A percentile compares a stretch with the other conserved stretches of the same genome.
These are phyloP conservation scores for Pelobates fuscus DNA, from an alignment of 2,113 vertebrate species.

Conservation along the genomic window DNA sequence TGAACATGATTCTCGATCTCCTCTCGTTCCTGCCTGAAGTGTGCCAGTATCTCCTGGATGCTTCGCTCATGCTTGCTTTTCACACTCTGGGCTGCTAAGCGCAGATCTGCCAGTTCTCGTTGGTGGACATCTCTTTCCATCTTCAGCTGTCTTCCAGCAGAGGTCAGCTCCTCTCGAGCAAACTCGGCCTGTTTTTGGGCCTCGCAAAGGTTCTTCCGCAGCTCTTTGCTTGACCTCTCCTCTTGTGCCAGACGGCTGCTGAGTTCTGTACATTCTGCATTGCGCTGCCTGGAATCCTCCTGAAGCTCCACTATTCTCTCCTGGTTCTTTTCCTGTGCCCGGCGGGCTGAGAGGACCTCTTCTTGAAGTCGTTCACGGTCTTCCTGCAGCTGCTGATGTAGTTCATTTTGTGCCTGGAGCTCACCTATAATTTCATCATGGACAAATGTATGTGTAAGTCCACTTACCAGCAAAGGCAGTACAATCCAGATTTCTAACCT, in stretches of 20 bases:
- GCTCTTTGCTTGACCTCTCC: slow-evolving; percentile 73
- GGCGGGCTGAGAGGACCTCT: slow-evolving; percentile 60
- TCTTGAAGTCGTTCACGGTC: slow-evolving; percentile 79
- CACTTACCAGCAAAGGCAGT: too few relatives aligned
- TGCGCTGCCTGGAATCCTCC: slow-evolving; percentile 73
- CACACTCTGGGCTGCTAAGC: slow-evolving; percentile 65
- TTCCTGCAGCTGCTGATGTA: slow-evolving; percentile 67
- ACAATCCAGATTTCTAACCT: too few relatives aligned
- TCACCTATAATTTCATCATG: slow-evolving; percentile 54
- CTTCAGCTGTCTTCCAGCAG: slow-evolving; percentile 77
- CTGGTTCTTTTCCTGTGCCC: slow-evolving; percentile 67
- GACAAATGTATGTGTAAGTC: too few relatives aligned
- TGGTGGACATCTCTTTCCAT: slow-evolving; percentile 83
- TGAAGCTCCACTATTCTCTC: slow-evolving; percentile 77
- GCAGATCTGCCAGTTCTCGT: slow-evolving; percentile 75
- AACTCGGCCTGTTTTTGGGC: slow-evolving; percentile 68
- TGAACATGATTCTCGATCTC: slow-evolving; percentile 73
- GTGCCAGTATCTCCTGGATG: slow-evolving; percentile 70
- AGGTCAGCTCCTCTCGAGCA: slow-evolving; percentile 70
- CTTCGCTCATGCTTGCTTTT: slow-evolving; percentile 74
- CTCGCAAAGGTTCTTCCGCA: slow-evolving; percentile 67
- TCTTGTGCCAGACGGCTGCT: slow-evolving; percentile 74
- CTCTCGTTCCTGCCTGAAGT: slow-evolving; percentile 75
- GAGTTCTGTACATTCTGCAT: slow-evolving; percentile 71
- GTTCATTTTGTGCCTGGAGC: slow-evolving; percentile 65